These are phyloP conservation scores for Steinernema hermaphroditum DNA, from an alignment of 2,888 invertebrate species.

Conservation along the genomic window DNA sequence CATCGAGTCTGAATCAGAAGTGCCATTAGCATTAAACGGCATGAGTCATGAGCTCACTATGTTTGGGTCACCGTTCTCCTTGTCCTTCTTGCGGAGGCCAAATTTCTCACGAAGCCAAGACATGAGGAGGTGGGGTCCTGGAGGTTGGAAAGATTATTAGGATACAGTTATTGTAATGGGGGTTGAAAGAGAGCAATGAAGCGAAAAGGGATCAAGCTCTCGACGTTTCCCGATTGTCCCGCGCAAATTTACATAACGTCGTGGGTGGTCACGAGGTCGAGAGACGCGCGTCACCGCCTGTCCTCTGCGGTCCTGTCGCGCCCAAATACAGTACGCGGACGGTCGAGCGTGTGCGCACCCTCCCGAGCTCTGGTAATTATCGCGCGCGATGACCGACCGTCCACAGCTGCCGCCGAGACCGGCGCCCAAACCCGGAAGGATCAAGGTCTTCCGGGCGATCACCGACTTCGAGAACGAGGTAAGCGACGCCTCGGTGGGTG, in stretches of 20 bases:
- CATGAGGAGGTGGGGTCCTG: neutral
- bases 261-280: neutral
- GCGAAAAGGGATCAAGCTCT: neutral
- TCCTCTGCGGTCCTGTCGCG: conserved; percentile 4
- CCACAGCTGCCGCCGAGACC: conserved; percentile 50
- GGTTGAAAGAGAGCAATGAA: neutral
- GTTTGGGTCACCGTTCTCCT: conserved; percentile 24
- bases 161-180: neutral
- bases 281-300: neutral
- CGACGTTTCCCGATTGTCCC: neutral
- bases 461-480: conserved; percentile 46
- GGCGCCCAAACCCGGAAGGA: conserved; percentile 61
- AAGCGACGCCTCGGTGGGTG: neutral
- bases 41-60: neutral
- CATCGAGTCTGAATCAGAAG: neutral
- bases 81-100: conserved; percentile 10
- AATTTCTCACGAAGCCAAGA: neutral
- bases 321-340: conserved; percentile 28
- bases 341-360: neutral
- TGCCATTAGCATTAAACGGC: neutral
- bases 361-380: neutral
- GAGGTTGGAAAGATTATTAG: too few relatives aligned
- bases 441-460: conserved; percentile 57
- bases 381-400: neutral
- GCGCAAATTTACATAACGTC: conserved; percentile 9